Percentiles rank a stretch among this genome's conserved stretches.
Conservation (phyloP, 2,113 vertebrate genomes). For the Pachyramphus minor region DNA sequence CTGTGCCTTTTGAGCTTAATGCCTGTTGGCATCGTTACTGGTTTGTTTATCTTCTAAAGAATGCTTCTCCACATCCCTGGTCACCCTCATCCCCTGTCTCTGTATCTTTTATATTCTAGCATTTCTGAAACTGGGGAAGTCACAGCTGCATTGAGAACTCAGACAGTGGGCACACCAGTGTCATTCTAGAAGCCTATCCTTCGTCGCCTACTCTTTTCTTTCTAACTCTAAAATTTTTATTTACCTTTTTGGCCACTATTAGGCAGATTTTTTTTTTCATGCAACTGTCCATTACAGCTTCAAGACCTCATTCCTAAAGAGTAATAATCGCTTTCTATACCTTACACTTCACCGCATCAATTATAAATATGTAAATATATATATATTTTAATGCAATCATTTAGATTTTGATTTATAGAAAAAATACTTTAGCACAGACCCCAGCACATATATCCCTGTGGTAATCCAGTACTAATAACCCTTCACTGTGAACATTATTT, state of each 20-base stretch:
- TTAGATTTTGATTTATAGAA: neutral
- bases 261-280: neutral
- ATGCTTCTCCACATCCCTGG: neutral
- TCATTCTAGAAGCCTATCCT: neutral
- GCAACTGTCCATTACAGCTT: neutral
- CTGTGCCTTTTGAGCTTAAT: neutral
- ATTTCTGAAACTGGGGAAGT: neutral
- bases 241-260: neutral
- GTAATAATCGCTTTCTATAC: neutral
- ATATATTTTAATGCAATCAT: neutral
- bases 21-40: rapidly evolving
- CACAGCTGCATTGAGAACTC: neutral
- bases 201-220: neutral
- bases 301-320: neutral
- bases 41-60: neutral
- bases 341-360: neutral
- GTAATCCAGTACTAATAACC: neutral
- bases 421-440: neutral
- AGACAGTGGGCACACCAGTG: neutral
- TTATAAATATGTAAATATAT: neutral
- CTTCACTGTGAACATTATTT: neutral
- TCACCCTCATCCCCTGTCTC: neutral
- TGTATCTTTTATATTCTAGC: neutral
- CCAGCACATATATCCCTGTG: neutral
- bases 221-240: neutral